Evolutionary conservation across 30 jellyfish, hydroid and myxozoan genomes (phyloP), one percentile per base, ranked within the genome.

Genomic region (Sanderia malayensis): DNA sequence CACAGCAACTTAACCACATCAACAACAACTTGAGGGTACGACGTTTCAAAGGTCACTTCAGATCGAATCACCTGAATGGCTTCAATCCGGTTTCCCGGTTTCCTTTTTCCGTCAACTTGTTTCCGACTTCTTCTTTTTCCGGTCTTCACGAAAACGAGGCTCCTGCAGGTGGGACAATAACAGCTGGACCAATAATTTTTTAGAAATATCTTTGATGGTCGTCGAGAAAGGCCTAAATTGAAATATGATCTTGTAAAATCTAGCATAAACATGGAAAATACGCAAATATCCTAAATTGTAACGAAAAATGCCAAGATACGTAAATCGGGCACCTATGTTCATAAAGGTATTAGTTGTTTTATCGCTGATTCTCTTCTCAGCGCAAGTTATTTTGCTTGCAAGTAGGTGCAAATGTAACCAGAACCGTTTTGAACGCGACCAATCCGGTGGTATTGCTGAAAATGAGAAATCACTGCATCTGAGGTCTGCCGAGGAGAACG

Each of bases 381-480:
- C 87, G 13, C 96, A 86, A 58, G 53, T 80, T 32, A 31, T 57
- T 55, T 49, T 86, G 69, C 76, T 86, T 25, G 57, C 87, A 2
- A 73, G 84, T 29, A 70, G 76, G 29, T 86, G 96, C 53, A 61
- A 68, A 19, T 78, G 89, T n/a, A n/a, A n/a, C 63, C 23, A 8
- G 46, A 19, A 13, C 52, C 52, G 13, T 23, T 72, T 59, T 6
- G 49, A 29, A 1, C 46, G 73, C 30, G 46, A 13, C n/a, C 65
- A 18, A 1, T 18, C 44, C 30, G 34, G 4, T 11, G 23, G 65
- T n/a, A n/a, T n/a, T n/a, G n/a, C n/a, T 13, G 66, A 55, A 29
- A 24, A n/a, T 20, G 26, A 49, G 20, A 6, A 61, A 78, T 9
- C 24, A 2, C 67, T 33, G 72, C 44, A 25, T 26, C 45, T 28